Base-by-base conservation (phyloP, 2,888 invertebrate genomes). In the Ryuthela nishihirai region DNA sequence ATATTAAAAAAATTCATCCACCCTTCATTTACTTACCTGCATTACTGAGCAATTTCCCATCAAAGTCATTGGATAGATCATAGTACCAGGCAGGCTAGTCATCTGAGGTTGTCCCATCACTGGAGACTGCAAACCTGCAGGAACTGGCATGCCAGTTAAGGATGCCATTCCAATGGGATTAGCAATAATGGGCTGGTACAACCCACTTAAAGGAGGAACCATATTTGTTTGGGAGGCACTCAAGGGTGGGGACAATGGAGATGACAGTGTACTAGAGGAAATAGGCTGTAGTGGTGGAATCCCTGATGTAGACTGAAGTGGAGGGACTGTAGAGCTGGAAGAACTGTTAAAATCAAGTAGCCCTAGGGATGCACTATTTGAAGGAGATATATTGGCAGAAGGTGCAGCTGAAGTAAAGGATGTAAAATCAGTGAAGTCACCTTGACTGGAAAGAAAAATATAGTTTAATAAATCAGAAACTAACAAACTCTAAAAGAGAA, bases 341-440 rank as follows among this genome's bases (percentile, higher is more conserved):
- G 39, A 7, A 5, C 25, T 46, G 21, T 25, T 49, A 3, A 35
- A 20, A 36, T 60, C 54, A 9, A 60, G 29, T 20, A 60, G 43
- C 24, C 32, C 47, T n/a, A 54, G 26, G 34, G 56, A 46, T 10
- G 49, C 53, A 42, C 18, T 53, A 5, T 40, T 42, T 12, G 49
- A 25, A 10, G 49, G 9, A 21, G 21, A 15, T 21, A 36, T 12
- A 21, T 44, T 38, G 12, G 49, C 18, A 39, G 12, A 17, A 3
- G 52, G 7, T 26, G 29, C 6, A 18, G 29, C 23, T 20, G 55
- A 55, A n/a, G 56, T 32, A 35, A 64, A 64, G 20, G 53, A 38
- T 25, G 61, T 39, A 42, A 64, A 64, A 34, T 64, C 64, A 20
- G 64, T 62, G 46, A 64, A 64, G 18, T 55, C 46, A 34, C 62